These are phyloP conservation scores for Ochropleura plecta DNA, from an alignment of 2,888 invertebrate genomes.

Conservation along the genomic window DNA sequence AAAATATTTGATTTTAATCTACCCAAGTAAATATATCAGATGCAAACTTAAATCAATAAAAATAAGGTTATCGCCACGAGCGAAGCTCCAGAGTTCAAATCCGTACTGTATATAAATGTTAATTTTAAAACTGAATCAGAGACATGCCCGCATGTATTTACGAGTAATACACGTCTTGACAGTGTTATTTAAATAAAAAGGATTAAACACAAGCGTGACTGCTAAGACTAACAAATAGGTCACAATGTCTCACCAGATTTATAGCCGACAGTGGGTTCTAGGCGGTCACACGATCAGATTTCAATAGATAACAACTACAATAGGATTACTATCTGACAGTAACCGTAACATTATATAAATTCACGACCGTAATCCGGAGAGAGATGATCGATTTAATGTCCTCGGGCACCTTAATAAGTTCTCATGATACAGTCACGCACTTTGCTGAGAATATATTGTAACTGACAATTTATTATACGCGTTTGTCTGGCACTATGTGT, in stretches of 20 bases:
- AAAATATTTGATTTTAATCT: background rate
- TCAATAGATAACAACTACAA: constrained; percentile 71
- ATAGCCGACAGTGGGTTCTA: constrained; percentile 60
- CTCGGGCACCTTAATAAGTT: constrained; percentile 56
- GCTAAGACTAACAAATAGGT: constrained; percentile 65
- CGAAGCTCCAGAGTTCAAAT: constrained; percentile 28
- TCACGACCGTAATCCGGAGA: constrained; percentile 67
- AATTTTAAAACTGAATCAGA: constrained; percentile 45
- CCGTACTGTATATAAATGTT: constrained; percentile 18
- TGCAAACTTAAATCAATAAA: constrained; percentile 25
- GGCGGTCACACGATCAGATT: constrained; percentile 71
- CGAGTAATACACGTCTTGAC: constrained; percentile 47
- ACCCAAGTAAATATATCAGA: constrained; percentile 1
- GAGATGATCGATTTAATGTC: constrained; percentile 61
- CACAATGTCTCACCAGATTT: constrained; percentile 63
- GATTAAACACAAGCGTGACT: constrained; percentile 63
- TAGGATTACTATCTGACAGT: constrained; percentile 72
- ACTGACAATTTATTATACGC: constrained; percentile 44
- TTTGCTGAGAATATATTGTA: constrained; percentile 39
- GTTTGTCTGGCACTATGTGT: constrained; percentile 12
- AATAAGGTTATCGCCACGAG: constrained; percentile 19
- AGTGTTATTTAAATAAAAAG: constrained; percentile 60
- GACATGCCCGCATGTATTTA: constrained; percentile 22
- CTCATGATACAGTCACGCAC: constrained; percentile 48
- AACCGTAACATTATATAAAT: constrained; percentile 70